These are phyloP conservation scores for Stegodyphus dumicola DNA, from an alignment of 1,140 invertebrate species.

Conservation along the genomic window DNA sequence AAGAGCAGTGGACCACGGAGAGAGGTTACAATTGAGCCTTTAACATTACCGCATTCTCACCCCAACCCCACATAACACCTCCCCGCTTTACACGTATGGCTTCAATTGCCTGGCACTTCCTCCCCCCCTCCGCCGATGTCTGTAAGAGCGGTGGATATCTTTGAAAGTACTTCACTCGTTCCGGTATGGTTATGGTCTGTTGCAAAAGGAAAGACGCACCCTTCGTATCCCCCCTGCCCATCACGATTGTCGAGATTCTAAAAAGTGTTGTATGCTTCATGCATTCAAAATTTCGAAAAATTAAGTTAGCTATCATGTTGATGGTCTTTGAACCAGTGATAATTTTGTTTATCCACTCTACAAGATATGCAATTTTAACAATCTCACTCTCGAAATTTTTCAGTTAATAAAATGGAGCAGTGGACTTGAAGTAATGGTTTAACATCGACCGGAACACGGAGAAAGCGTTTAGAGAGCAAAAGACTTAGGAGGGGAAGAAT, in stretches of 20 bases:
- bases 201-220: not conserved
- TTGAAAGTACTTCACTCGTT: slow-evolving; percentile 9
- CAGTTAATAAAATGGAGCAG: too few species aligned
- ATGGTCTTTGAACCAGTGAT: too few species aligned
- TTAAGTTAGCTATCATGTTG: too few species aligned
- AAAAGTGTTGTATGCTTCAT: too few species aligned
- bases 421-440: too few species aligned
- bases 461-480: too few species aligned
- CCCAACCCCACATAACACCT: not conserved
- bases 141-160: slow-evolving; percentile 19
- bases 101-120: slow-evolving; percentile 25
- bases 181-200: not conserved
- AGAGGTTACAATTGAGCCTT: slow-evolving; percentile 28
- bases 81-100: slow-evolving; percentile 41
- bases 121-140: not conserved
- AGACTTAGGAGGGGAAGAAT: too few species aligned
- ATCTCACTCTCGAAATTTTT: too few species aligned
- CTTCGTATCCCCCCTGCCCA: not conserved
- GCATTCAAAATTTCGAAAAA: too few species aligned
- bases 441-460: too few species aligned
- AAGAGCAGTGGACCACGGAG: slow-evolving; percentile 29
- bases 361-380: too few species aligned
- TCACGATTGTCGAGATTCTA: not conserved
- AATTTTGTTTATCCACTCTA: too few species aligned
- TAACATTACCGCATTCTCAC: slow-evolving; percentile 2